These are phyloP conservation scores for Sylvietta virens DNA, from an alignment of 2,113 vertebrate genomes.

Conservation along the genomic window DNA sequence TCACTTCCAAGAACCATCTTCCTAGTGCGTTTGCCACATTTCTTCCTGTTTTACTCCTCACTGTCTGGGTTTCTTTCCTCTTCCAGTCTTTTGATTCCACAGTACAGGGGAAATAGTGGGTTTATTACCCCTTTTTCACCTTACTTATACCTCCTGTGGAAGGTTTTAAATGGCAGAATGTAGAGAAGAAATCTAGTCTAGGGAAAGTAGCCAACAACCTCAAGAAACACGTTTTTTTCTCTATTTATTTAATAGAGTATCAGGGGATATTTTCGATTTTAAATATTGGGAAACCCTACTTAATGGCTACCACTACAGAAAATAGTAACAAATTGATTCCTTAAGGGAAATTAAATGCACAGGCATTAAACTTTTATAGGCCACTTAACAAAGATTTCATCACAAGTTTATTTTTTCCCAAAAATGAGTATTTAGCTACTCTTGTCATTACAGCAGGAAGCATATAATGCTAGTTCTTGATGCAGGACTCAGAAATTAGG, in stretches of 20 bases:
- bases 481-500: background rate
- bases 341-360: background rate
- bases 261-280: background rate
- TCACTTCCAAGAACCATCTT: background rate
- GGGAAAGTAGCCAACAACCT: background rate
- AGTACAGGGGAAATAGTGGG: background rate
- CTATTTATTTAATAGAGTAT: background rate
- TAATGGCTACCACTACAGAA: background rate
- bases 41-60: background rate
- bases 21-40: background rate
- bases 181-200: background rate
- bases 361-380: background rate
- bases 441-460: background rate
- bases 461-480: background rate
- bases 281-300: background rate
- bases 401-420: background rate
- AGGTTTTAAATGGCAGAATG: background rate
- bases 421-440: background rate
- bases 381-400: background rate
- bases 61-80: background rate
- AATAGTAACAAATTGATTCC: background rate
- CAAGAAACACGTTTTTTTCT: background rate
- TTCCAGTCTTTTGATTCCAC: background rate
- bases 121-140: background rate
- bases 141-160: background rate